phyloP scores from a whole-genome alignment of 2,113 vertebrate species.

The Heptranchias perlo region DNA sequence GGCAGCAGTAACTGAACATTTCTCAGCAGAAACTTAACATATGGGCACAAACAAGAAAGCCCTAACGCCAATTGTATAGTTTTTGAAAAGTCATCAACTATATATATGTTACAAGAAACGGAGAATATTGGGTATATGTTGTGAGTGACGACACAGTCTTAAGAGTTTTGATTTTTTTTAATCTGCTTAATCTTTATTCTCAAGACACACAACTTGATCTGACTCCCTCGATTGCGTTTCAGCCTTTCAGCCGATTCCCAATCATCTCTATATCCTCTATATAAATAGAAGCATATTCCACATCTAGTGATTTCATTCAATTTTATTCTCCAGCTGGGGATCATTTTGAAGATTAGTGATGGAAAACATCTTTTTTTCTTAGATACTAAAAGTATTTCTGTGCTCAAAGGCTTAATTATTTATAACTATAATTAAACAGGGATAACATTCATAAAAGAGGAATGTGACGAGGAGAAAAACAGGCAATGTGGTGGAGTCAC shows the following conservation, averaged over 20 bases:
- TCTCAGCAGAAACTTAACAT: neutral
- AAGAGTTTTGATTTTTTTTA: neutral
- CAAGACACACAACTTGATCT: neutral
- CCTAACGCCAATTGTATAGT: neutral
- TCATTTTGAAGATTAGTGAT: neutral
- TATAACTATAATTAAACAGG: neutral
- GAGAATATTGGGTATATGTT: neutral
- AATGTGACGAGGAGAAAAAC: neutral
- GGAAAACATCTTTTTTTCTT: conserved; percentile 5
- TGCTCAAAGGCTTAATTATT: neutral
- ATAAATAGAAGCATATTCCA: neutral
- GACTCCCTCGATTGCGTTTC: neutral
- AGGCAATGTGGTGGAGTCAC: neutral
- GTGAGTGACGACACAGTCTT: neutral
- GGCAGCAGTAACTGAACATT: neutral
- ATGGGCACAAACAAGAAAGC: neutral
- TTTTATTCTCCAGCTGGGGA: neutral
- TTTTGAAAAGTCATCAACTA: neutral
- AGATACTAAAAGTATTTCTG: neutral
- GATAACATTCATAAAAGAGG: neutral
- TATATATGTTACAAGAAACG: neutral
- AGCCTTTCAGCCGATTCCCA: neutral
- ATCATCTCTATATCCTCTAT: neutral
- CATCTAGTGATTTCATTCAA: neutral
- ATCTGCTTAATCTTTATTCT: neutral